These are phyloP conservation scores for Malurus splendens DNA, from an alignment of 2,797 vertebrate genomes.

Conservation along the genomic window DNA sequence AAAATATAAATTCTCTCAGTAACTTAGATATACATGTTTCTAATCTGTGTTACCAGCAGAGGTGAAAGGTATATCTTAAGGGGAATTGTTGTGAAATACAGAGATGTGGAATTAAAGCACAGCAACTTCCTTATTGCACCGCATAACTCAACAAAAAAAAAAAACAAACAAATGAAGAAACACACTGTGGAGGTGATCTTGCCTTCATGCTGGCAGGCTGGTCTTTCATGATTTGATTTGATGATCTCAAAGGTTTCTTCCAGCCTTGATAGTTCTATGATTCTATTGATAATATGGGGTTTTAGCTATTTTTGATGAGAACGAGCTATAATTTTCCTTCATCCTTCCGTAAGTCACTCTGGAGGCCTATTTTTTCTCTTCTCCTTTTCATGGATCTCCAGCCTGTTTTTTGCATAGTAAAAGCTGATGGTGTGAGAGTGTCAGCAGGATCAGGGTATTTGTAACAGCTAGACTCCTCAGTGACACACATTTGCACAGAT, in stretches of 20 bases:
- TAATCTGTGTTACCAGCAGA: not conserved
- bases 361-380: not conserved
- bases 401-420: not conserved
- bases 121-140: constrained; percentile 10
- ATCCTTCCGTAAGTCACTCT: not conserved
- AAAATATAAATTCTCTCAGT: not conserved
- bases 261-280: not conserved
- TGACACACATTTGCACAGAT: accelerated
- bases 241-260: not conserved
- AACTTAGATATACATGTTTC: not conserved
- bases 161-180: not conserved
- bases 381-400: not conserved
- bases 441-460: accelerated
- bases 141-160: not conserved
- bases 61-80: not conserved
- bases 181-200: not conserved
- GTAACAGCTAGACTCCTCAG: not conserved
- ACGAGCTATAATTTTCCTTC: not conserved
- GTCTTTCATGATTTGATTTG: not conserved
- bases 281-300: accelerated
- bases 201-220: not conserved
- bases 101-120: not conserved
- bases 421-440: not conserved
- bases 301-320: not conserved
- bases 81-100: not conserved